Conservation (phyloP, 2,797 vertebrate genomes). For the Syngnathus acus region DNA sequence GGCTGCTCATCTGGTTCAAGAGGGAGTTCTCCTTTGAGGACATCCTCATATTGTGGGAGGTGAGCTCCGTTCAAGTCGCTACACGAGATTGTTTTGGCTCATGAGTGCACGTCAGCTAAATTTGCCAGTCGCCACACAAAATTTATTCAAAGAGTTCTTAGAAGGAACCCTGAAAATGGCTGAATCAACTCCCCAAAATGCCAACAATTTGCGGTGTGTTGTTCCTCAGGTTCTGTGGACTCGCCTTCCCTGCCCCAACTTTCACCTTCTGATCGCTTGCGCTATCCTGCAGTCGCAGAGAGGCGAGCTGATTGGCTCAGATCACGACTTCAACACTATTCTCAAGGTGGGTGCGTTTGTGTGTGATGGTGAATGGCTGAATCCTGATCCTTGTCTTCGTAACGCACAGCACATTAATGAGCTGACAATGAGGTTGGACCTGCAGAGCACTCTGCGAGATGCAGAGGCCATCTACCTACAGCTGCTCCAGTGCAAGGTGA, state of each 20-base stretch:
- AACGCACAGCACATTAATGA: slow-evolving; percentile 84
- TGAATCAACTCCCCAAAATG: too few species aligned
- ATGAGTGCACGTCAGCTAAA: not conserved
- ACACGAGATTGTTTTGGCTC: not conserved
- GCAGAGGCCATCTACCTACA: slow-evolving; percentile 79
- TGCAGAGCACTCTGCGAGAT: slow-evolving; percentile 70
- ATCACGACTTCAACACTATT: slow-evolving; percentile 88
- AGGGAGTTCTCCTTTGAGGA: slow-evolving; percentile 86
- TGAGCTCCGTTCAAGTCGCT: slow-evolving; percentile 33
- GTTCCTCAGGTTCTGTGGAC: slow-evolving; percentile 80
- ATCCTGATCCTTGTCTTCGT: not conserved
- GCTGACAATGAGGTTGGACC: slow-evolving; percentile 84
- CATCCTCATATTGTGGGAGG: slow-evolving; percentile 86
- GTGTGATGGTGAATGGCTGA: too few species aligned
- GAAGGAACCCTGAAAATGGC: not conserved
- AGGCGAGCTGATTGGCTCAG: slow-evolving; percentile 79
- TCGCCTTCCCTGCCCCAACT: slow-evolving; percentile 78
- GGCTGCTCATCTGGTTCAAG: slow-evolving; percentile 93
- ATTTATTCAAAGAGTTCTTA: not conserved
- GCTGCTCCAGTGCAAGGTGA: slow-evolving; percentile 65
- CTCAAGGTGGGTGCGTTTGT: slow-evolving; percentile 72
- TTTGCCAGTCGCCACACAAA: not conserved
- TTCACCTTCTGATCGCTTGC: slow-evolving; percentile 84
- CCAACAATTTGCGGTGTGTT: too few species aligned
- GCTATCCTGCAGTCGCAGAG: slow-evolving; percentile 83